Base-by-base conservation (phyloP, 53 echinoderm and acorn worm species). In the Stichopus horrens region DNA sequence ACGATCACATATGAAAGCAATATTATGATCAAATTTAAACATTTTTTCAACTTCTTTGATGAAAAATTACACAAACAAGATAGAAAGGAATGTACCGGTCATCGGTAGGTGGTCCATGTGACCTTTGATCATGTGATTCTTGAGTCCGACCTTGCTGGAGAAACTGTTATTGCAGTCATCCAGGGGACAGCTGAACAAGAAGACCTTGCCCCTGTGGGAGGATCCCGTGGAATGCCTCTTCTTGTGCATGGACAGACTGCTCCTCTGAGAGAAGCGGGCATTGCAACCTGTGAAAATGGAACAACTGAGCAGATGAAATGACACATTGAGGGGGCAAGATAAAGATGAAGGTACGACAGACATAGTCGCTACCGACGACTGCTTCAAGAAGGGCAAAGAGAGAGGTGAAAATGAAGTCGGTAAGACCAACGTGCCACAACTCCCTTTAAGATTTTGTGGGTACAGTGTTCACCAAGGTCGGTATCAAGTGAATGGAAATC, bases 171-270 rank as follows among this genome's bases (percentile, higher is more conserved):
- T 90, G 67, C 99, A 99, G 11, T 90, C 93, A 21, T 94, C 95
- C 76, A 96, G 81, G 1, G 99, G 93, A 54, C 99, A 99, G 89
- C 91, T 94, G 87, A 96, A 99, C 23, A 93, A 76, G 4, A 89
- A 74, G 0, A 89, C 74, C 87, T 91, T 93, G 83, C 93, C 94
- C 58, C 93, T 89, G 79, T 89, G 87, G 0, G 95, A 88, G 21
- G 94, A 92, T 54, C 93, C 96, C 16, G 93, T 91, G 37, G 85
- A 66, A 87, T 99, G 99, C 5, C 95, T 88, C 86, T 94, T 96
- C 92, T 91, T 93, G 88, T 99, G 99, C 96, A 99, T 95, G 78
- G 93, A 94, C 63, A 96, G 91, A 54, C 94, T 94, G 76, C 99
- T 99, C 7, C 99, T 89, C 57, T 96, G 92, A 4, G 99, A 94